These are phyloP conservation scores for Ictalurus punctatus DNA, from an alignment of 2,113 vertebrate genomes.

Conservation along the genomic window DNA sequence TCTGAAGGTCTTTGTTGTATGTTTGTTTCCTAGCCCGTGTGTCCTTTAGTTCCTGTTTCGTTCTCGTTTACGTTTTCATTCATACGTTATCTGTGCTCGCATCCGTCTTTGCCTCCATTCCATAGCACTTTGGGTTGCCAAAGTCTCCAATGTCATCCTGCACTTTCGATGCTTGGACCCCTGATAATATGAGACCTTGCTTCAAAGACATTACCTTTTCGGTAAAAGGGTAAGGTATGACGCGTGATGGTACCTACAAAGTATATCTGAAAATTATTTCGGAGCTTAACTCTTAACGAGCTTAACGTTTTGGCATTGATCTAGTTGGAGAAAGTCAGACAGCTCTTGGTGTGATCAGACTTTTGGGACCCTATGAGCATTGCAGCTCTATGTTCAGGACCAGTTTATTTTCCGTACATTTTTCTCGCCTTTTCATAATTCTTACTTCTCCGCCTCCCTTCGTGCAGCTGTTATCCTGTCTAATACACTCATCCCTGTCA, in stretches of 20 bases:
- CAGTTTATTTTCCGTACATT: no score
- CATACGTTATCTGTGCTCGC: no score
- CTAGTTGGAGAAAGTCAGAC: not conserved
- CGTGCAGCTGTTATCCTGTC: slow-evolving; percentile 1
- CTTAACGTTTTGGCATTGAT: not conserved
- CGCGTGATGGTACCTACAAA: not conserved
- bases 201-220: not conserved
- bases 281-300: not conserved
- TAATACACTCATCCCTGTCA: slow-evolving; percentile 20
- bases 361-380: not conserved
- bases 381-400: not conserved
- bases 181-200: not conserved
- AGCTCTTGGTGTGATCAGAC: not conserved
- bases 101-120: no score
- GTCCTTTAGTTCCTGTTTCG: no score
- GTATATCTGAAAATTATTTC: not conserved
- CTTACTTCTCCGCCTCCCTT: slow-evolving; percentile 10
- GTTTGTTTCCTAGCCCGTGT: no score
- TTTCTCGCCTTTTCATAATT: not conserved
- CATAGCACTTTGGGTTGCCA: not conserved
- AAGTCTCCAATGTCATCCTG: not conserved
- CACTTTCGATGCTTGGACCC: not conserved
- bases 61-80: no score
- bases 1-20: no score
- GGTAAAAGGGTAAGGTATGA: not conserved